Evolutionary conservation across 2,797 vertebrate genomes (phyloP).

Genomic region (Mionectes olivaceus): DNA sequence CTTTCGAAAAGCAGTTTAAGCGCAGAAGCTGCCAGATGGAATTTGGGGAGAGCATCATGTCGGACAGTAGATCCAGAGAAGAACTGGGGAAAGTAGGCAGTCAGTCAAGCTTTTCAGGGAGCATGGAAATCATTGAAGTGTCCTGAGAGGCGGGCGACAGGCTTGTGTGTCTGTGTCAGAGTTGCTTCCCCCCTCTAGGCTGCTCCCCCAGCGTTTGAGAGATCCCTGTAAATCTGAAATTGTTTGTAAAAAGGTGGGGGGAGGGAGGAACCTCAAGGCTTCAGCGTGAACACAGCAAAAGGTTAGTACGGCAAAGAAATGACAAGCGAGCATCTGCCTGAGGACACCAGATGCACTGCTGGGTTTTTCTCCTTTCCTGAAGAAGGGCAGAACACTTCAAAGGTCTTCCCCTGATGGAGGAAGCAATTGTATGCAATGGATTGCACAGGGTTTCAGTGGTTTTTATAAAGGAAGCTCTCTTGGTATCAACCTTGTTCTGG

Average conservation of each 20-base stretch:
- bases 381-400: conserved; percentile 28
- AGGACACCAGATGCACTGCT: not conserved
- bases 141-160: conserved; percentile 81
- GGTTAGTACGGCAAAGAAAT: not conserved
- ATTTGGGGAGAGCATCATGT: conserved; percentile 87
- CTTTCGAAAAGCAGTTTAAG: conserved; percentile 97
- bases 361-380: not conserved
- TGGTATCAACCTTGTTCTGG: not conserved
- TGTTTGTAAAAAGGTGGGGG: not conserved
- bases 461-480: conserved; percentile 11
- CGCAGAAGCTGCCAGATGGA: conserved; percentile 97
- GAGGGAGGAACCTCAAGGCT: conserved; percentile 35
- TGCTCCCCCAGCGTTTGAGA: not conserved
- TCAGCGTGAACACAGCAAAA: conserved; percentile 22
- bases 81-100: conserved; percentile 87
- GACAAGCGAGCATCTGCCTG: not conserved
- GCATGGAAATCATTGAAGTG: conserved; percentile 97
- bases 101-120: conserved; percentile 92
- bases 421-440: not conserved
- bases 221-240: conserved; percentile 80
- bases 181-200: not conserved
- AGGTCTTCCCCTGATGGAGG: not conserved
- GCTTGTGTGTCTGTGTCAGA: not conserved
- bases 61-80: conserved; percentile 85
- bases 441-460: conserved; percentile 15